Conservation (phyloP, 1,140 invertebrate species). For the Samia ricini region DNA sequence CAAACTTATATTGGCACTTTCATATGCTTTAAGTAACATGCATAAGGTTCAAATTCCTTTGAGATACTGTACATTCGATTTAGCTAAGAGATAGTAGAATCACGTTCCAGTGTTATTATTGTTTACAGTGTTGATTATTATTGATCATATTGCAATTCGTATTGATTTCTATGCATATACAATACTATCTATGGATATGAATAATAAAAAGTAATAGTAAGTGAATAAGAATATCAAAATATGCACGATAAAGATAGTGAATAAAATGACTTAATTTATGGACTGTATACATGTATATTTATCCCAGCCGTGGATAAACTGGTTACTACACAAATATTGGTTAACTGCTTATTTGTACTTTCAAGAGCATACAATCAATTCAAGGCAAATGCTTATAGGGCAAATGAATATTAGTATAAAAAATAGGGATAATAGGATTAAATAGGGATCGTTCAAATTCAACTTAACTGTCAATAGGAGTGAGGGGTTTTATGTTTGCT, state of each 20-base stretch:
- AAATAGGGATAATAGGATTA: no score
- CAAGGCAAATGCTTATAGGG: no score
- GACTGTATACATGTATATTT: no score
- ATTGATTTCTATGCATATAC: constrained; percentile 16
- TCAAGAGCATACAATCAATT: no score
- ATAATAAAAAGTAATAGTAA: neutral
- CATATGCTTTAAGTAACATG: constrained; percentile 16
- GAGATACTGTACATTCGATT: constrained; percentile 1
- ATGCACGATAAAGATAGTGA: neutral
- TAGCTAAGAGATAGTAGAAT: constrained; percentile 31
- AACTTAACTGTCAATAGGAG: no score
- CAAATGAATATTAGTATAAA: no score
- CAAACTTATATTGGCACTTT: constrained; percentile 15
- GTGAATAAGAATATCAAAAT: neutral
- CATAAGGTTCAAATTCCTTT: constrained; percentile 22
- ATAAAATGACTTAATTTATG: no score
- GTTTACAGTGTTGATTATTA: constrained; percentile 46
- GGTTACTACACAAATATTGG: no score
- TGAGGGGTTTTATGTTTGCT: no score
- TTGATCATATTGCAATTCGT: constrained; percentile 22
- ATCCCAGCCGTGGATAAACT: no score
- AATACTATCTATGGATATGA: neutral
- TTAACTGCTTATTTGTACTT: no score
- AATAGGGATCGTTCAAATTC: no score
- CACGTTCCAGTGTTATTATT: constrained; percentile 54